phyloP scores from a whole-genome alignment of 2,797 vertebrate genomes.

The Otus scops region DNA sequence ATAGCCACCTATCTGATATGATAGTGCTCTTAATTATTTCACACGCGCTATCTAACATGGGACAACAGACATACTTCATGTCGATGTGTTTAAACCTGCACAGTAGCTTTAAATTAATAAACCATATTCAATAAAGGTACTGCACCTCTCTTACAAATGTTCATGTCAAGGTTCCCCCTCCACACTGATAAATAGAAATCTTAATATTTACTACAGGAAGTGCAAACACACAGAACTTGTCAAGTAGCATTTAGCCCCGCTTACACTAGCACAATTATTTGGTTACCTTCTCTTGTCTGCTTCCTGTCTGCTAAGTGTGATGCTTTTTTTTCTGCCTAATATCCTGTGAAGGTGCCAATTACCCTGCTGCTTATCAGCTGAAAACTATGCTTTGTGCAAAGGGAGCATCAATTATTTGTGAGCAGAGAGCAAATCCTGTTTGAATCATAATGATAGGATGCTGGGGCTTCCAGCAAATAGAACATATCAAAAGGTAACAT shows the following conservation, averaged over 20 bases:
- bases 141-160: not conserved
- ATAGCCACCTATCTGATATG: not conserved
- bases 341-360: slow-evolving; percentile 76
- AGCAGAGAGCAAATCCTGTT: slow-evolving; percentile 71
- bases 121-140: not conserved
- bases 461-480: slow-evolving; percentile 70
- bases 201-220: slow-evolving; percentile 39
- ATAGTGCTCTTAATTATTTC: slow-evolving; percentile 44
- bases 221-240: slow-evolving; percentile 23
- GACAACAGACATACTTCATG: not conserved
- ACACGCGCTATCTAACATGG: not conserved
- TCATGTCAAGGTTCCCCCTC: not conserved
- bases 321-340: slow-evolving; percentile 56
- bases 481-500: slow-evolving; percentile 71
- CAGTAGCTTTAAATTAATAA: not conserved
- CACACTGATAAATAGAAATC: slow-evolving; percentile 3
- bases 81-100: not conserved
- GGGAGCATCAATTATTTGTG: slow-evolving; percentile 80
- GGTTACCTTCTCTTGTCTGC: slow-evolving; percentile 57
- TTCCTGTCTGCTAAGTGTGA: slow-evolving; percentile 62
- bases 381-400: slow-evolving; percentile 75
- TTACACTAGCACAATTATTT: slow-evolving; percentile 39
- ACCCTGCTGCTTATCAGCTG: slow-evolving; percentile 75
- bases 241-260: slow-evolving; percentile 22
- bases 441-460: slow-evolving; percentile 73